Evolutionary conservation across 2,113 vertebrate species (phyloP).

Genomic region (Neogobius melanostomus): DNA sequence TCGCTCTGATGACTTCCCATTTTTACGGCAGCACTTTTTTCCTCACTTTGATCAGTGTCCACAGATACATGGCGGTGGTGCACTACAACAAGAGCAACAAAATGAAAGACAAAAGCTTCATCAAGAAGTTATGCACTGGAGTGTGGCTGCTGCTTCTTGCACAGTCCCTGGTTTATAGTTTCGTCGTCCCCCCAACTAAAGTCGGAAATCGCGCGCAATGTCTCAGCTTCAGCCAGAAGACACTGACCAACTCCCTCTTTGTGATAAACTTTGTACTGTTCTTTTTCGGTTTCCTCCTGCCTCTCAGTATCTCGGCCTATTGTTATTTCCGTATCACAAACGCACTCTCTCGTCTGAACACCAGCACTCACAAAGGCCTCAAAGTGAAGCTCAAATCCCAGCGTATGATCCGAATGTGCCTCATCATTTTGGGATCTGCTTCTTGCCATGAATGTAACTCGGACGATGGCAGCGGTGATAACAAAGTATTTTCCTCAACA

Average conservation of each 20-base stretch:
- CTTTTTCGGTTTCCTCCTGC: conserved; percentile 64
- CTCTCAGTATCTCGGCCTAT: conserved; percentile 55
- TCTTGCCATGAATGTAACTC: conserved; percentile 67
- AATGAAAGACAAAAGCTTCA: conserved; percentile 65
- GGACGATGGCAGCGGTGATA: conserved; percentile 51
- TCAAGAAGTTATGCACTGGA: conserved; percentile 66
- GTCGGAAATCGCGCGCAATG: conserved; percentile 56
- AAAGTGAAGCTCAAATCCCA: conserved; percentile 69
- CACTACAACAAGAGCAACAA: conserved; percentile 54
- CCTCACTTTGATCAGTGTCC: conserved; percentile 75
- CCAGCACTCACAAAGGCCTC: conserved; percentile 54
- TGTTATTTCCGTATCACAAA: conserved; percentile 64
- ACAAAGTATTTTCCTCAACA: conserved; percentile 28
- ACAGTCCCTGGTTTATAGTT: conserved; percentile 54
- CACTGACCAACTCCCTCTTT: conserved; percentile 47
- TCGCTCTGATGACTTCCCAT: conserved; percentile 63
- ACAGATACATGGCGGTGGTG: conserved; percentile 65
- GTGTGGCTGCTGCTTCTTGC: conserved; percentile 65
- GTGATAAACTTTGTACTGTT: conserved; percentile 59
- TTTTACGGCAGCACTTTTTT: conserved; percentile 74
- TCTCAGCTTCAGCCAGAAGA: conserved; percentile 66
- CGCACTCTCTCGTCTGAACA: conserved; percentile 58
- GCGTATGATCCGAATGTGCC: conserved; percentile 59
- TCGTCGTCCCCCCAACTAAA: conserved; percentile 57
- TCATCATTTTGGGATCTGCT: conserved; percentile 71